Percentiles rank a stretch among this genome's conserved stretches.
phyloP scores from a whole-genome alignment of 2,113 vertebrate genomes.

The Hypanus sabinus region DNA sequence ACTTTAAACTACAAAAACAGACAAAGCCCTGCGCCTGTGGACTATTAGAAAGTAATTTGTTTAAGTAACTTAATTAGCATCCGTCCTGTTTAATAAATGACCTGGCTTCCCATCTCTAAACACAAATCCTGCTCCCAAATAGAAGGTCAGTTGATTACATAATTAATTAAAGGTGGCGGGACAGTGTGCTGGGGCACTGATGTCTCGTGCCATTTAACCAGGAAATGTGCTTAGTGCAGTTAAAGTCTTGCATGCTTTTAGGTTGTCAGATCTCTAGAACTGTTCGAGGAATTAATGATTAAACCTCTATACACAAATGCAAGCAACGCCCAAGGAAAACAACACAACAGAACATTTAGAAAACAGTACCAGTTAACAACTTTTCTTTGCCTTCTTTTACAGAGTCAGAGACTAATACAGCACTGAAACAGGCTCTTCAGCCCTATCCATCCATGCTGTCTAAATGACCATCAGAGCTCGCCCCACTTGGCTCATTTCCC shows the following conservation, averaged over 20 bases:
- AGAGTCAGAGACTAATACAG: too few species aligned
- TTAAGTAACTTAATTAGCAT: slow-evolving; percentile 36
- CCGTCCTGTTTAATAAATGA: slow-evolving; percentile 33
- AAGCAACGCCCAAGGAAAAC: neutral
- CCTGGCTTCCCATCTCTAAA: slow-evolving; percentile 9
- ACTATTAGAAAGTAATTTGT: slow-evolving; percentile 34
- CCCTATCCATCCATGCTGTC: too few species aligned
- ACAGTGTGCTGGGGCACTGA: neutral
- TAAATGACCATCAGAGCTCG: too few species aligned
- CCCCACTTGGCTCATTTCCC: too few species aligned
- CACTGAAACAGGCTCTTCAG: too few species aligned
- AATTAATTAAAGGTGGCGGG: slow-evolving; percentile 35
- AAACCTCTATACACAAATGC: neutral
- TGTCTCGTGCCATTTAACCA: neutral
- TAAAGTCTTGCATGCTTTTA: neutral
- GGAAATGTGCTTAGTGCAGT: neutral
- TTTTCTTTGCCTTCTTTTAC: neutral
- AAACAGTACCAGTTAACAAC: neutral
- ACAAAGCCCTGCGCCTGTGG: slow-evolving; percentile 6
- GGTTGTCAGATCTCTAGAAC: neutral
- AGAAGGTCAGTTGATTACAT: slow-evolving; percentile 32
- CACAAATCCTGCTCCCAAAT: neutral
- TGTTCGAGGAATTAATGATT: neutral
- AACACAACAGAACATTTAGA: neutral
- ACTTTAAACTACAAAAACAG: slow-evolving; percentile 27